These are phyloP conservation scores for Choloepus didactylus DNA, from an alignment of 2,797 vertebrate species.

Conservation along the genomic window DNA sequence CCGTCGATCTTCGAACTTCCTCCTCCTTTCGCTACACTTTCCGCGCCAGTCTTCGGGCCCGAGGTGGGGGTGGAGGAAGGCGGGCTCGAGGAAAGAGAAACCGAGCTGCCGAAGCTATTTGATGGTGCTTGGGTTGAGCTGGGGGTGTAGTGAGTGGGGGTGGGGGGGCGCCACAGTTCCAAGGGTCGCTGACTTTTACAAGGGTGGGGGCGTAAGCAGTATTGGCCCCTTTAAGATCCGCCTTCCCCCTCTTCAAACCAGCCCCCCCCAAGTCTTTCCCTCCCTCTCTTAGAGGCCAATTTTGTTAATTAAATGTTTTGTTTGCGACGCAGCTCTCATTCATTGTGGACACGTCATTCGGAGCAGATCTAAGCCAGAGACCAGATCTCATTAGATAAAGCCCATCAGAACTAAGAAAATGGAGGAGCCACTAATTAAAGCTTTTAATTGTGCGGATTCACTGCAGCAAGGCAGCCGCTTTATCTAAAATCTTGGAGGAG, in stretches of 20 bases:
- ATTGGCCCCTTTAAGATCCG: constrained; percentile 93
- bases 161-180: not conserved
- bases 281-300: constrained; percentile 97
- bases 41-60: not conserved
- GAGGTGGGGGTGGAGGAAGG: not conserved
- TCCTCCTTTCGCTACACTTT: constrained; percentile 66
- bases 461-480: constrained; percentile 95
- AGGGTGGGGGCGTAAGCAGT: constrained; percentile 47
- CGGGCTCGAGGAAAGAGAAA: not conserved
- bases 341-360: constrained; percentile 99
- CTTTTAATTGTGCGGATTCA: constrained; percentile 99
- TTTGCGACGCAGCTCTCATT: constrained; percentile 99
- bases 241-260: constrained; percentile 74
- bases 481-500: constrained; percentile 96
- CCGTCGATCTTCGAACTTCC: constrained; percentile 69
- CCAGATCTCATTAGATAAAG: constrained; percentile 99
- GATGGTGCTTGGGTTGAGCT: not conserved
- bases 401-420: constrained; percentile 99
- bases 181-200: not conserved
- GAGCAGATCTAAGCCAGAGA: constrained; percentile 98
- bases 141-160: not conserved
- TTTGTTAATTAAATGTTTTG: constrained; percentile 99
- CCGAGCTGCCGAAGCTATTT: constrained; percentile 57
- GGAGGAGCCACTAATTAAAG: constrained; percentile 99
- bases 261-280: constrained; percentile 75